phyloP scores from a whole-genome alignment of 2,797 vertebrate species.

The Lepus oiostolus region DNA sequence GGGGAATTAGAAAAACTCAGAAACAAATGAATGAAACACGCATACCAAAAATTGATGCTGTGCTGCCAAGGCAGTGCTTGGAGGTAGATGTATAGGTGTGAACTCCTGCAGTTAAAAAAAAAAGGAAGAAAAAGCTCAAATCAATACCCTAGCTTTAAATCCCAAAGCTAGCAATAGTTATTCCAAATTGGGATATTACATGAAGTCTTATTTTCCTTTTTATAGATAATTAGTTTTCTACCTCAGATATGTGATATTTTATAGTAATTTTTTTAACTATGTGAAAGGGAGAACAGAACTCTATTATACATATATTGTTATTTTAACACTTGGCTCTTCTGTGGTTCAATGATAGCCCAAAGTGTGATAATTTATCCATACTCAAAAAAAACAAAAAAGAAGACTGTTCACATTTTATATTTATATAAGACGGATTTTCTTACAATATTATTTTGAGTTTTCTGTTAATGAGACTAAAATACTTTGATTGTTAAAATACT shows the following conservation, averaged over 20 bases:
- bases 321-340: slow-evolving; percentile 38
- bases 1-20: not conserved
- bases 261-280: not conserved
- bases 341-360: not conserved
- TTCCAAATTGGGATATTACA: not conserved
- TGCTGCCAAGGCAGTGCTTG: not conserved
- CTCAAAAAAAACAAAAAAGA: not conserved
- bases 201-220: not conserved
- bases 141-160: not conserved
- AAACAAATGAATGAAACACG: not conserved
- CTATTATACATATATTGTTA: not conserved
- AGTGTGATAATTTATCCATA: not conserved
- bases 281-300: slow-evolving; percentile 1
- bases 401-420: not conserved
- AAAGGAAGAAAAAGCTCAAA: slow-evolving; percentile 1
- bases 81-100: not conserved
- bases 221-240: not conserved
- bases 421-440: slow-evolving; percentile 22
- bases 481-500: not conserved
- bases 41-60: not conserved
- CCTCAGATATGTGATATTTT: not conserved
- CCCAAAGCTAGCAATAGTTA: not conserved
- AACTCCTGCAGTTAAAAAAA: not conserved
- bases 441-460: not conserved
- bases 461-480: slow-evolving; percentile 23